Evolutionary conservation across 2,797 vertebrate species (phyloP), one percentile per base, ranked within the genome.

Genomic region (Lagorchestes hirsutus): DNA sequence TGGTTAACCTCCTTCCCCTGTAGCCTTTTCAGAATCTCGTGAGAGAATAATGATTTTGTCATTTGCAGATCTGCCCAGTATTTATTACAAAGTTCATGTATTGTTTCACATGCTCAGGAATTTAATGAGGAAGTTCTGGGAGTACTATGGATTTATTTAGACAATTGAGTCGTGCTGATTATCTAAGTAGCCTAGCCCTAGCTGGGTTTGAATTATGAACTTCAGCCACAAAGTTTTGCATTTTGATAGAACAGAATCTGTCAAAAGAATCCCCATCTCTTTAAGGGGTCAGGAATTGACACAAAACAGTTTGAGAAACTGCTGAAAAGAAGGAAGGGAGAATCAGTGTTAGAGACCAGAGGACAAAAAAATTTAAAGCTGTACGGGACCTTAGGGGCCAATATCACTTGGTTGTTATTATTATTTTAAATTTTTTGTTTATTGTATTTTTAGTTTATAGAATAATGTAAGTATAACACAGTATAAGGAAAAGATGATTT

Each of bases 11-110:
- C 1, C 6, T 1, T 46, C 0, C 16, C 5, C 1, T 0, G 22
- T 54, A 91, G 93, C 14, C 16, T 91, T 95, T 96, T 5, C 22
- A 92, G 92, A 67, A 24, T 82, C 74, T 82, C 74, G 46, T 82
- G 50, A 14, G 90, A 94, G 93, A 40, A 91, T 46, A 58, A 74
- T 93, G 18, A 46, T 56, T 90, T 54, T 90, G 29, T 5, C 96
- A 0, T 94, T 4, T 92, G 29, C 62, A 59, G n/a, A 90, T 54
- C 34, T 40, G 58, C 0, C 4, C 3, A 55, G 28, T 4, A 57
- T 91, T 94, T 58, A 87, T 31, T 90, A 22, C n/a, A 91, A 40
- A 54, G n/a, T 82, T 56, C 82, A 28, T 90, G 11, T 46, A n/a
- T 95, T 91, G 56, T 93, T 93, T n/a, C 50, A 55, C 34, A 50